Conservation (phyloP, 2,113 vertebrate species). For the Elephas maximus region DNA sequence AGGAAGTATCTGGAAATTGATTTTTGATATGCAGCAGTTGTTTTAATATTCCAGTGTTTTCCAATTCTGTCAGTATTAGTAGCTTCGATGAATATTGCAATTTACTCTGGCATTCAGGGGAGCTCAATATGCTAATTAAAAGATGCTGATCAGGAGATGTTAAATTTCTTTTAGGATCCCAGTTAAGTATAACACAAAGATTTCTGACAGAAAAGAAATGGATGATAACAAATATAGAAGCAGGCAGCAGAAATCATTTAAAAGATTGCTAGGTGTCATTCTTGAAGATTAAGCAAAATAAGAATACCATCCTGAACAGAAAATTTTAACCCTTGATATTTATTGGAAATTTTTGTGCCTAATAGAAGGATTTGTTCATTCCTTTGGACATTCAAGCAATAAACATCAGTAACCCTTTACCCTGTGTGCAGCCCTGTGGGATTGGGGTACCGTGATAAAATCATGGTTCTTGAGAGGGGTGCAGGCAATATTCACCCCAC, state of each 20-base stretch:
- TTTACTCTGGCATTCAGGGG: conserved; percentile 67
- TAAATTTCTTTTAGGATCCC: conserved; percentile 80
- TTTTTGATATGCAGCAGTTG: conserved; percentile 78
- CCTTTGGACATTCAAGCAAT: neutral
- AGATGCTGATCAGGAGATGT: conserved; percentile 79
- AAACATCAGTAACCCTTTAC: neutral
- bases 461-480: neutral
- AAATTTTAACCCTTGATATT: conserved; percentile 59
- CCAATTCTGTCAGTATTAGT: conserved; percentile 71
- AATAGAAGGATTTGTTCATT: neutral
- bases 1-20: conserved; percentile 65
- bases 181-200: conserved; percentile 79
- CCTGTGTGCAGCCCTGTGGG: neutral
- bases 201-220: conserved; percentile 77
- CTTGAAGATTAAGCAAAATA: conserved; percentile 69
- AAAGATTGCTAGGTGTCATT: conserved; percentile 75
- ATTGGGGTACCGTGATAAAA: no score
- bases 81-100: conserved; percentile 70
- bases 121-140: conserved; percentile 82
- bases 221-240: conserved; percentile 78
- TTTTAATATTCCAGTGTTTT: conserved; percentile 81
- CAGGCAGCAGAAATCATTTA: conserved; percentile 72
- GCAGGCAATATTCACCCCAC: neutral
- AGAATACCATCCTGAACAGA: conserved; percentile 63
- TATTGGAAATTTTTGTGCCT: neutral